phyloP scores from a whole-genome alignment of 2,113 vertebrate species.

The Polypterus bichir region DNA sequence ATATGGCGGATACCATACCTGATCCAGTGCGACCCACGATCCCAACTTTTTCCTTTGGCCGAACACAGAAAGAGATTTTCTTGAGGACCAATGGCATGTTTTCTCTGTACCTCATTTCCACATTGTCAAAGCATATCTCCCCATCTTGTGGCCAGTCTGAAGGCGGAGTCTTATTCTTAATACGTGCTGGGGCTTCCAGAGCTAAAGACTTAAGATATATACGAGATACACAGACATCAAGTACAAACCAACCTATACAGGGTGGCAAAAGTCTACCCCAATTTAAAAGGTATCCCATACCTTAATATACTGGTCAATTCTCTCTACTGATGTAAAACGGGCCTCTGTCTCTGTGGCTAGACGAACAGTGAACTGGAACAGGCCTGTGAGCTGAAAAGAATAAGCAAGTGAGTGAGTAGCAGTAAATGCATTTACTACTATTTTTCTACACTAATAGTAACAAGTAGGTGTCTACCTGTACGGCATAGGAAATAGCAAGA shows the following conservation, averaged over 20 bases:
- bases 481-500: slow-evolving; percentile 78
- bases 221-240: too few relatives aligned
- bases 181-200: slow-evolving; percentile 77
- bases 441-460: background rate
- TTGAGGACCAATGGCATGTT: slow-evolving; percentile 81
- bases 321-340: slow-evolving; percentile 84
- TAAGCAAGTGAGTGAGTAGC: background rate
- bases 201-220: slow-evolving; percentile 57
- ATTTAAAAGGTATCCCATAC: slow-evolving; percentile 34
- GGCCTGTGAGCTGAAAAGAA: slow-evolving; percentile 62
- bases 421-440: background rate
- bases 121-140: slow-evolving; percentile 69
- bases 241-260: background rate
- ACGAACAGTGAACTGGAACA: slow-evolving; percentile 89
- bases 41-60: slow-evolving; percentile 81
- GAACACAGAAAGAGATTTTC: slow-evolving; percentile 76
- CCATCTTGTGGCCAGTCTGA: slow-evolving; percentile 81
- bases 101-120: slow-evolving; percentile 80
- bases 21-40: slow-evolving; percentile 85
- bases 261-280: background rate
- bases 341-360: slow-evolving; percentile 86
- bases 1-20: slow-evolving; percentile 37
- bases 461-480: slow-evolving; percentile 54
- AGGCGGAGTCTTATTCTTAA: slow-evolving; percentile 68
- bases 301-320: slow-evolving; percentile 84